Evolutionary conservation across 2,113 vertebrate genomes (phyloP).

Genomic region (Brachyhypopomus gauderio): DNA sequence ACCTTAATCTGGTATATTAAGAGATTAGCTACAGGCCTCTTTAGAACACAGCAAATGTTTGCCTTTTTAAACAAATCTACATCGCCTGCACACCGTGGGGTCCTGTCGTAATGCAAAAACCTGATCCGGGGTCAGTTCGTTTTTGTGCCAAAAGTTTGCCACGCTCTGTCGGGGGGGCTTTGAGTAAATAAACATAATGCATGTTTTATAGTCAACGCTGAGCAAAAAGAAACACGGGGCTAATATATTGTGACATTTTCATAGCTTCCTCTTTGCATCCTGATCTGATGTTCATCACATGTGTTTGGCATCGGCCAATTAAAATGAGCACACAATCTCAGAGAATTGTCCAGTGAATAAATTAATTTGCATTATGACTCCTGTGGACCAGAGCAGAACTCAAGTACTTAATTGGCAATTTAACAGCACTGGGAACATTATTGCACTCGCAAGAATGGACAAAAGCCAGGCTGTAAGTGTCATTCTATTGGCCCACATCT

Average conservation of each 20-base stretch:
- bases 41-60: slow-evolving; percentile 31
- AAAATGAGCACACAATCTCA: neutral
- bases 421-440: slow-evolving; percentile 34
- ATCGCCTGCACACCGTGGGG: slow-evolving; percentile 5
- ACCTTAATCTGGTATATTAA: slow-evolving; percentile 28
- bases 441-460: slow-evolving; percentile 14
- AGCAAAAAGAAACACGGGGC: neutral
- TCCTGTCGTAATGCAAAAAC: slow-evolving; percentile 32
- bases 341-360: slow-evolving; percentile 15
- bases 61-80: slow-evolving; percentile 28
- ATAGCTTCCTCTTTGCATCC: neutral
- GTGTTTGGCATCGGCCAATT: neutral
- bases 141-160: slow-evolving; percentile 29
- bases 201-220: slow-evolving; percentile 17
- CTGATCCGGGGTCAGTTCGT: slow-evolving; percentile 24
- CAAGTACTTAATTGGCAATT: slow-evolving; percentile 36
- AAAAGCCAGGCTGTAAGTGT: neutral
- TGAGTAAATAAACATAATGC: slow-evolving; percentile 24
- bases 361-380: slow-evolving; percentile 29
- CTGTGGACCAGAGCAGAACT: neutral
- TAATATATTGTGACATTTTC: slow-evolving; percentile 7
- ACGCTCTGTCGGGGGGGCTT: neutral
- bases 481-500: slow-evolving; percentile 25
- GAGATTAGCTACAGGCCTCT: slow-evolving; percentile 36
- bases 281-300: slow-evolving; percentile 10